Evolutionary conservation across 2,888 invertebrate species (phyloP).

Genomic region (Eledone cirrhosa): DNA sequence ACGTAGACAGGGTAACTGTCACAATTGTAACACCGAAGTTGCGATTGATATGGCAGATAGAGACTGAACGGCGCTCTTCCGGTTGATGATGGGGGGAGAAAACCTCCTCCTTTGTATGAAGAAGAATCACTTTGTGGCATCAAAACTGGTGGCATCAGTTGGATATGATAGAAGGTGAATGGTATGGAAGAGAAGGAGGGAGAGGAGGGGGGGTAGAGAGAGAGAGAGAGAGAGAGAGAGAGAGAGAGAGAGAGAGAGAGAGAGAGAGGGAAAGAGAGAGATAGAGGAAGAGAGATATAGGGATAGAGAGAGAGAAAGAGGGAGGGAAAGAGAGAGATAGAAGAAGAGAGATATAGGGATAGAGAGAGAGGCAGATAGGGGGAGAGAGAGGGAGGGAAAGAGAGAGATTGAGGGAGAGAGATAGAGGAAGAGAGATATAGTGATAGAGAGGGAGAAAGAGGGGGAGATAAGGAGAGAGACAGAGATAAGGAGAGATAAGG

Average conservation of each 20-base stretch:
- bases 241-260: constrained; percentile 2
- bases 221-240: constrained; percentile 12
- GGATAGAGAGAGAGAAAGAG: neutral
- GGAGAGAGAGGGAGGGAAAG: neutral
- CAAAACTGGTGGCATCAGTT: neutral
- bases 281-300: neutral
- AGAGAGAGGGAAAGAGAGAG: neutral
- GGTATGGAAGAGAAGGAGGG: neutral
- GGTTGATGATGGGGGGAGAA: neutral
- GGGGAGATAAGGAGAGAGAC: neutral
- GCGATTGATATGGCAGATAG: constrained; percentile 23
- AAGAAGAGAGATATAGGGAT: neutral
- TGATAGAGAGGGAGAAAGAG: neutral
- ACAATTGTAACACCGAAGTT: constrained; percentile 15
- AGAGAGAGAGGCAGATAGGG: neutral
- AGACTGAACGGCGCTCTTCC: neutral
- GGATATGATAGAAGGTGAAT: neutral
- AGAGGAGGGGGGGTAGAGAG: neutral
- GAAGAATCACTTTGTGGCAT: neutral
- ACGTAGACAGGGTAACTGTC: constrained; percentile 23
- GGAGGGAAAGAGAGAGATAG: too few relatives aligned
- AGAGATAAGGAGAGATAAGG: neutral
- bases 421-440: neutral
- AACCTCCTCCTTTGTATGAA: neutral
- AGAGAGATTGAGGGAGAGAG: neutral